Percentiles rank a stretch among this genome's conserved stretches.
Evolutionary conservation across 2,113 vertebrate genomes (phyloP).

Genomic region (Oxyura jamaicensis): DNA sequence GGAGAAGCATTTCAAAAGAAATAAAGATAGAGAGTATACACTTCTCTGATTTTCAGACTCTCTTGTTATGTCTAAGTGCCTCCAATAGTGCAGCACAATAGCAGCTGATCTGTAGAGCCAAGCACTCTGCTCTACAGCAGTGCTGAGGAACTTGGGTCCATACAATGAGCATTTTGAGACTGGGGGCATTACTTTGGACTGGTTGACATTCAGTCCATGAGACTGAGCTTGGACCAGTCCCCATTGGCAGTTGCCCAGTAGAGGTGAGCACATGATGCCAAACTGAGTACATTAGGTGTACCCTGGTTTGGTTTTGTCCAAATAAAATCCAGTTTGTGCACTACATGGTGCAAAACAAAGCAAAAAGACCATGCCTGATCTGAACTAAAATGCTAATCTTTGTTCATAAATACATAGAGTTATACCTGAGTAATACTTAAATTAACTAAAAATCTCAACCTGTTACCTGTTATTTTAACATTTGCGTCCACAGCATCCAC

Average conservation of each 20-base stretch:
- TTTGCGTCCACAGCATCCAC: background rate
- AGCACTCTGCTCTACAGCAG: fast-evolving
- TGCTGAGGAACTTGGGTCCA: background rate
- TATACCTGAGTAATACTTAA: background rate
- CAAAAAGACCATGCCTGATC: background rate
- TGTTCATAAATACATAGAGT: background rate
- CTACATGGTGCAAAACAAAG: fast-evolving
- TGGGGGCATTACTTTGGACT: fast-evolving
- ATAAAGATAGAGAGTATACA: background rate
- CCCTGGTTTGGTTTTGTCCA: background rate
- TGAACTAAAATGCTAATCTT: background rate
- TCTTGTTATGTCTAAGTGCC: background rate
- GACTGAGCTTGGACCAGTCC: too few species aligned
- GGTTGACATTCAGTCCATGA: too few species aligned
- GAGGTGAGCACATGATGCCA: background rate
- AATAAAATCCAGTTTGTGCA: background rate
- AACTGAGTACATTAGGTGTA: background rate
- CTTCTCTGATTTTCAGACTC: background rate
- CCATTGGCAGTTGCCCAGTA: background rate
- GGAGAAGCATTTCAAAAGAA: background rate
- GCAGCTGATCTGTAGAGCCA: fast-evolving
- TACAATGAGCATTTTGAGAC: background rate
- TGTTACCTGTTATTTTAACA: background rate
- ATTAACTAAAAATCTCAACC: background rate
- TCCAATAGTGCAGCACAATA: background rate